These are phyloP conservation scores for Stegophylla sp. DNA, from an alignment of 2,888 invertebrate genomes.

Conservation along the genomic window DNA sequence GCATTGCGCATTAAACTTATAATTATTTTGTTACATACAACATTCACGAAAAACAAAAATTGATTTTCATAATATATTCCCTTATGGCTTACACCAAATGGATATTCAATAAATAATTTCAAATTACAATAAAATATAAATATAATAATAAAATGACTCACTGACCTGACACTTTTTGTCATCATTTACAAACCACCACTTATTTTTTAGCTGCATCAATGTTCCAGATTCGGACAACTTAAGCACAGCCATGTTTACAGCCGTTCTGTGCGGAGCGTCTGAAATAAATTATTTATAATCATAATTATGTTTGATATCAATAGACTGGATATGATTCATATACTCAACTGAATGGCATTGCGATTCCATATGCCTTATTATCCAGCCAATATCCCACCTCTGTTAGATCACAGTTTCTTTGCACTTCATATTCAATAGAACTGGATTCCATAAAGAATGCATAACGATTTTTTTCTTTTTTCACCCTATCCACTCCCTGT, in stretches of 20 bases:
- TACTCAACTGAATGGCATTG: slow-evolving; percentile 80
- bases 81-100: too few relatives aligned
- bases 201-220: slow-evolving; percentile 80
- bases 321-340: neutral
- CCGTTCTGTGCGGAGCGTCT: slow-evolving; percentile 80
- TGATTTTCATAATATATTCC: too few relatives aligned
- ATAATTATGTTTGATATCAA: neutral
- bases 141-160: too few relatives aligned
- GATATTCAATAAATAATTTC: too few relatives aligned
- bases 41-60: too few relatives aligned
- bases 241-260: slow-evolving; percentile 85
- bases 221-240: slow-evolving; percentile 88
- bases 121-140: too few relatives aligned
- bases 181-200: slow-evolving; percentile 86
- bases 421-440: slow-evolving; percentile 88
- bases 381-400: slow-evolving; percentile 84
- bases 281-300: slow-evolving; percentile 63
- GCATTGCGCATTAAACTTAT: too few relatives aligned
- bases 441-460: slow-evolving; percentile 97
- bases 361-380: slow-evolving; percentile 92
- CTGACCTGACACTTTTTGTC: slow-evolving; percentile 71
- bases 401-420: slow-evolving; percentile 83
- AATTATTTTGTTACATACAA: too few relatives aligned
- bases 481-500: slow-evolving; percentile 85
- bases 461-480: slow-evolving; percentile 79